These are phyloP conservation scores for Lacerta agilis DNA, from an alignment of 2,797 vertebrate species.

Conservation along the genomic window DNA sequence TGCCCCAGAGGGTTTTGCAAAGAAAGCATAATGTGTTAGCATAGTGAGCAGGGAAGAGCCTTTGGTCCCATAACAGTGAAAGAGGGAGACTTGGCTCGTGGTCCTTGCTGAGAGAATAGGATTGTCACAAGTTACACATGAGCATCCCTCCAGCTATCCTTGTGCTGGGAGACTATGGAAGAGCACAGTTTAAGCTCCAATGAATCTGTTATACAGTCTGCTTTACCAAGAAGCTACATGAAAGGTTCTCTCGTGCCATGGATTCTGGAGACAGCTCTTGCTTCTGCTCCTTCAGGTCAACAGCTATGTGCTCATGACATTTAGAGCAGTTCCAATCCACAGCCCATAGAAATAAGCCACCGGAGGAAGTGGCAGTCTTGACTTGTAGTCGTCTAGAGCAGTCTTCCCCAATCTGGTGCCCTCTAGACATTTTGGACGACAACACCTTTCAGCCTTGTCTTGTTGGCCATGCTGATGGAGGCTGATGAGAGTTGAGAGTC, in stretches of 20 bases:
- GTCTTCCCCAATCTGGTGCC: too few relatives aligned
- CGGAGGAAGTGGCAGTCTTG: too few relatives aligned
- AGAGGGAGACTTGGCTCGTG: not conserved
- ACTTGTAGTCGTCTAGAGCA: too few relatives aligned
- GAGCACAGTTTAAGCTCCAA: not conserved
- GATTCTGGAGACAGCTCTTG: too few relatives aligned
- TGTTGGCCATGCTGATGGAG: too few relatives aligned
- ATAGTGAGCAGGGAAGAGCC: not conserved
- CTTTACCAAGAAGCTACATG: not conserved
- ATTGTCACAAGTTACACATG: not conserved
- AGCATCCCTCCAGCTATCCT: not conserved
- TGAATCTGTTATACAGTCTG: not conserved
- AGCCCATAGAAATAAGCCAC: too few relatives aligned
- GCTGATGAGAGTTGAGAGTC: too few relatives aligned
- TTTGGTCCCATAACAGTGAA: not conserved
- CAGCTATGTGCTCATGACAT: too few relatives aligned
- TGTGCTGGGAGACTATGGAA: not conserved
- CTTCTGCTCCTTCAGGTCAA: not conserved
- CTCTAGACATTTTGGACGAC: too few relatives aligned
- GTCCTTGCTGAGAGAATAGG: not conserved
- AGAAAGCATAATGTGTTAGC: not conserved
- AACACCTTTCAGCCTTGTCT: too few relatives aligned
- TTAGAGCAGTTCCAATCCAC: too few relatives aligned
- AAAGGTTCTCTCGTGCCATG: not conserved
- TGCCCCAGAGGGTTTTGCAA: slow-evolving; percentile 19